These are phyloP conservation scores for Drosophila kuntzei DNA, from an alignment of 2,888 invertebrate species.

Conservation along the genomic window DNA sequence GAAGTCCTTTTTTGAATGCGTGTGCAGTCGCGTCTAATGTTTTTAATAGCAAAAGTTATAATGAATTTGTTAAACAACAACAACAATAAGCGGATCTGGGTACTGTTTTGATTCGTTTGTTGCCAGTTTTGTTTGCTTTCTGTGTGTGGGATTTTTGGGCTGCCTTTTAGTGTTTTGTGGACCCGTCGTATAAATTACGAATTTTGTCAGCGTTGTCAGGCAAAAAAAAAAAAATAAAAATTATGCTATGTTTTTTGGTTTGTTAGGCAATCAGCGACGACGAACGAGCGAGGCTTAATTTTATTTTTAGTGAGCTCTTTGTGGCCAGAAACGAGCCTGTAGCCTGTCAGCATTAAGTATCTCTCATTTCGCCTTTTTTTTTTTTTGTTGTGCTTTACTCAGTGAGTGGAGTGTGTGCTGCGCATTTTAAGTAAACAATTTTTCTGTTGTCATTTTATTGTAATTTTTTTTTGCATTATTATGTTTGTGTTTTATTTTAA, in stretches of 20 bases:
- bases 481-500: conserved; percentile 70
- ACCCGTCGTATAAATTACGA: conserved; percentile 50
- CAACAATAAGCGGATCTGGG: conserved; percentile 47
- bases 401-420: conserved; percentile 48
- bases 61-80: conserved; percentile 75
- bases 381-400: conserved; percentile 18
- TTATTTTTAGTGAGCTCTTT: conserved; percentile 72
- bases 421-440: conserved; percentile 64
- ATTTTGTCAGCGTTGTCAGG: conserved; percentile 55
- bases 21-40: conserved; percentile 72
- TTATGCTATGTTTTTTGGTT: conserved; percentile 64
- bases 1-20: conserved; percentile 53
- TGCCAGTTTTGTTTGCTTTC: conserved; percentile 36
- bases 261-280: conserved; percentile 73
- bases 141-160: conserved; percentile 15
- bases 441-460: conserved; percentile 23
- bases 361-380: conserved; percentile 19
- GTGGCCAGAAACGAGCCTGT: conserved; percentile 33
- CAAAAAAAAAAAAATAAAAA: conserved; percentile 50
- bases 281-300: conserved; percentile 54
- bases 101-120: conserved; percentile 58
- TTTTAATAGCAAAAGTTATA: conserved; percentile 81
- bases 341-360: conserved; percentile 59
- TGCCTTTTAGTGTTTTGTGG: conserved; percentile 41
- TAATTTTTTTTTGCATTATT: conserved; percentile 29